phyloP scores from a whole-genome alignment of 2,113 vertebrate genomes.

The Gopherus flavomarginatus region DNA sequence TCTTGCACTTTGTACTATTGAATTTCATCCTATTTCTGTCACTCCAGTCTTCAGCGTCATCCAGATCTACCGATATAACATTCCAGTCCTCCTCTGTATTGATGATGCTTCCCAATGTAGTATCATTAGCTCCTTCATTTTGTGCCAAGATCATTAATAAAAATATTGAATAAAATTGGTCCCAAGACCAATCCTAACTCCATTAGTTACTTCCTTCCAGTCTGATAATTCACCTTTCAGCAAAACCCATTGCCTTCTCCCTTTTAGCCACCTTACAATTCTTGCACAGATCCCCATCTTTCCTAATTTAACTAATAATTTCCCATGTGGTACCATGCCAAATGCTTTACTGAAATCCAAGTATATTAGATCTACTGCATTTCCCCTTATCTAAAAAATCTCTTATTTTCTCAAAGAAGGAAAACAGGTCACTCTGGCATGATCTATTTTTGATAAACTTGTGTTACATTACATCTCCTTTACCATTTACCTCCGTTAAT shows the following conservation, averaged over 20 bases:
- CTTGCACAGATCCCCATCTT: background rate
- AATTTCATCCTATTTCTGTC: background rate
- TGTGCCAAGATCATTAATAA: background rate
- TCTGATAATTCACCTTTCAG: background rate
- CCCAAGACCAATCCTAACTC: background rate
- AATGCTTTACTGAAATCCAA: background rate
- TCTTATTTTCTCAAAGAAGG: background rate
- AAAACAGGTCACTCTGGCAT: background rate
- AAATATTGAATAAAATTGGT: background rate
- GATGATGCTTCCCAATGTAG: background rate
- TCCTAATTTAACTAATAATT: background rate
- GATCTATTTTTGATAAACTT: background rate
- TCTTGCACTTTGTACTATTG: background rate
- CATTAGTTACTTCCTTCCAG: background rate
- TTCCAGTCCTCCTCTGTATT: background rate
- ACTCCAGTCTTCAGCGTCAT: background rate
- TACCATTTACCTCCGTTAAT: background rate
- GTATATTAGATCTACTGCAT: background rate
- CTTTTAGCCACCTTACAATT: no score
- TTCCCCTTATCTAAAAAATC: background rate
- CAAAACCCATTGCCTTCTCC: background rate
- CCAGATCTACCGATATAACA: background rate
- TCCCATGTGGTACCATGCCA: background rate
- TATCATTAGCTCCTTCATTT: background rate
- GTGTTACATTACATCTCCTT: background rate